Percentiles rank a stretch among this genome's conserved stretches.
Evolutionary conservation across 2,113 vertebrate species (phyloP).

Genomic region (Nipponia nippon): DNA sequence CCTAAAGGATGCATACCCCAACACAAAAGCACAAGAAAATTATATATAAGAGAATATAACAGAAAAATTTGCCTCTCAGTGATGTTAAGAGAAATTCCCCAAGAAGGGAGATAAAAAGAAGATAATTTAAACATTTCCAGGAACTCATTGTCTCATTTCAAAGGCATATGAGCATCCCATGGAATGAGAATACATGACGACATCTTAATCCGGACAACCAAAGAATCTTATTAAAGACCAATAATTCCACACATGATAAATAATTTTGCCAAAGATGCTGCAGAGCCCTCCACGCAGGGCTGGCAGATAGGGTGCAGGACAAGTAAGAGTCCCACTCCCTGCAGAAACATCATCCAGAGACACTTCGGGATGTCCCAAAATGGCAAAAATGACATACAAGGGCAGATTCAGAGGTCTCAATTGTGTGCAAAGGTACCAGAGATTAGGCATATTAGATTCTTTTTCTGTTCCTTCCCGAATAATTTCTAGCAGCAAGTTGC

Average conservation of each 20-base stretch:
- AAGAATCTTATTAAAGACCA: not conserved
- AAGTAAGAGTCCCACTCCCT: not conserved
- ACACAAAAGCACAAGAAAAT: not conserved
- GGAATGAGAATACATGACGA: not conserved
- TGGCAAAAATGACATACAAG: not conserved
- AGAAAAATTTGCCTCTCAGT: not conserved
- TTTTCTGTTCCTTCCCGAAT: not conserved
- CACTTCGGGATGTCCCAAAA: not conserved
- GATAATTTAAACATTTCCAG: not conserved
- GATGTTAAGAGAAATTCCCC: not conserved
- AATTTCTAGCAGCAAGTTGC: not conserved
- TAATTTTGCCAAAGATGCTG: not conserved
- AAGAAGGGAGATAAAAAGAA: not conserved
- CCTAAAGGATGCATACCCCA: not conserved
- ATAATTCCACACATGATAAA: not conserved
- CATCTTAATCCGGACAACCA: not conserved
- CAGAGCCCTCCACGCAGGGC: not conserved
- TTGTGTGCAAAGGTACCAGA: not conserved
- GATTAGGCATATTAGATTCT: accelerated
- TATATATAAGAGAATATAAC: not conserved
- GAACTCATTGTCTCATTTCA: not conserved
- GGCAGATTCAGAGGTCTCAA: not conserved
- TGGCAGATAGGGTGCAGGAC: too few species aligned
- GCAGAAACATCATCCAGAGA: not conserved
- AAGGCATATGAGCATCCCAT: not conserved